A percentile compares a stretch with the other conserved stretches of the same genome.
Evolutionary conservation across 2,888 invertebrate genomes (phyloP).

Genomic region (Fragum sueziense): DNA sequence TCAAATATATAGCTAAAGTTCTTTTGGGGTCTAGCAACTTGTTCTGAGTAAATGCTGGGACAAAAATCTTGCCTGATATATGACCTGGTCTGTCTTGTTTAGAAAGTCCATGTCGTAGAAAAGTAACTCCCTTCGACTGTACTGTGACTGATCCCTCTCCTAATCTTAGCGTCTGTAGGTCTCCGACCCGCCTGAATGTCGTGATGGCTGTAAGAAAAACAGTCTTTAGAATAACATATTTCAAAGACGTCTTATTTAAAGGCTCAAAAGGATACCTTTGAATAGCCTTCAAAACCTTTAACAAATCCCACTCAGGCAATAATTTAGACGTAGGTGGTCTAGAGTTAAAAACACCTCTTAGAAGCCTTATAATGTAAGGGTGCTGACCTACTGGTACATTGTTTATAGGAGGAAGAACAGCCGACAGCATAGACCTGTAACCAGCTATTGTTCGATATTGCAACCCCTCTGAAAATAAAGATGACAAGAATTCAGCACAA

Average conservation of each 20-base stretch:
- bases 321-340: conserved; percentile 23
- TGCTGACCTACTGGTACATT: conserved; percentile 31
- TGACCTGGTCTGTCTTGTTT: conserved; percentile 28
- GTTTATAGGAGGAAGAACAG: conserved; percentile 22
- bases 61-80: not conserved
- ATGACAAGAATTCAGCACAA: conserved; percentile 43
- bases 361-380: conserved; percentile 25
- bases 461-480: conserved; percentile 16
- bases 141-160: conserved; percentile 21
- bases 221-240: conserved; percentile 23
- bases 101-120: conserved; percentile 20
- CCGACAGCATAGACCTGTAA: conserved; percentile 31
- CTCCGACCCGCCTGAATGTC: conserved; percentile 16
- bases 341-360: conserved; percentile 29
- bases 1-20: conserved; percentile 23
- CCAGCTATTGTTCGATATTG: conserved; percentile 28
- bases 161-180: conserved; percentile 22
- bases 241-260: conserved; percentile 22
- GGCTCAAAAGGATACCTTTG: conserved; percentile 32
- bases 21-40: conserved; percentile 24
- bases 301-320: conserved; percentile 34
- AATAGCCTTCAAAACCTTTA: conserved; percentile 1
- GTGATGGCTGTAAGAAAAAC: conserved; percentile 23
- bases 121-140: conserved; percentile 10
- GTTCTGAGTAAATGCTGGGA: conserved; percentile 16